Conservation (phyloP, 2,113 vertebrate species). For the Chelonoidis abingdonii region DNA sequence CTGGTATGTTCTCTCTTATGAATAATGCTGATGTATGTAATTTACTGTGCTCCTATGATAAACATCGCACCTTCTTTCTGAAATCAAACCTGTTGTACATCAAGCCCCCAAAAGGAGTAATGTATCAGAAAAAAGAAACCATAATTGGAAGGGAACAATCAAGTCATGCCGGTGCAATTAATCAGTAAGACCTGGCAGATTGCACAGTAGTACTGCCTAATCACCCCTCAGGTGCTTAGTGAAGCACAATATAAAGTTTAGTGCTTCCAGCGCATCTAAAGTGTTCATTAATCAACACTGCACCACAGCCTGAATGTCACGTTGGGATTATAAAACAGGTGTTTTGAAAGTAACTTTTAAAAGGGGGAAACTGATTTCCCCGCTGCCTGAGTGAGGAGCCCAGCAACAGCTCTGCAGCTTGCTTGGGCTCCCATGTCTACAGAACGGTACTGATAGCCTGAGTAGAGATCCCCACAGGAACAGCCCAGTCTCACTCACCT, state of each 20-base stretch:
- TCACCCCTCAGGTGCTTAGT: slow-evolving; percentile 15
- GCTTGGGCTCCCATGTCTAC: rapidly evolving
- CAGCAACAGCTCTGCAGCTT: not conserved
- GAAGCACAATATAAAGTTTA: not conserved
- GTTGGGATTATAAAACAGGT: not conserved
- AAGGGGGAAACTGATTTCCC: not conserved
- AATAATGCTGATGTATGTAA: slow-evolving; percentile 10
- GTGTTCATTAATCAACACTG: slow-evolving; percentile 9
- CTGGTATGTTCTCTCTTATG: not conserved
- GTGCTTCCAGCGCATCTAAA: not conserved
- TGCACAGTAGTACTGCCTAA: not conserved
- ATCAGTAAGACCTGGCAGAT: slow-evolving; percentile 21
- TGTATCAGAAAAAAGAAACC: not conserved
- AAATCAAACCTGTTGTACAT: slow-evolving; percentile 16
- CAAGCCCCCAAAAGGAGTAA: not conserved
- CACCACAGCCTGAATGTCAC: not conserved
- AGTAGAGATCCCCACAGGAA: not conserved
- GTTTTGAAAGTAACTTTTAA: not conserved
- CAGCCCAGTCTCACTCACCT: not conserved
- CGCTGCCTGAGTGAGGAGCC: rapidly evolving
- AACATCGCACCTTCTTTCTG: not conserved
- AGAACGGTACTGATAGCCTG: not conserved
- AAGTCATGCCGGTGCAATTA: slow-evolving; percentile 4
- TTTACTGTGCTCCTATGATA: not conserved
- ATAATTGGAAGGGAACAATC: not conserved